These are phyloP conservation scores for Probaryconus sp. DNA, from an alignment of 1,140 invertebrate species.

Conservation along the genomic window DNA sequence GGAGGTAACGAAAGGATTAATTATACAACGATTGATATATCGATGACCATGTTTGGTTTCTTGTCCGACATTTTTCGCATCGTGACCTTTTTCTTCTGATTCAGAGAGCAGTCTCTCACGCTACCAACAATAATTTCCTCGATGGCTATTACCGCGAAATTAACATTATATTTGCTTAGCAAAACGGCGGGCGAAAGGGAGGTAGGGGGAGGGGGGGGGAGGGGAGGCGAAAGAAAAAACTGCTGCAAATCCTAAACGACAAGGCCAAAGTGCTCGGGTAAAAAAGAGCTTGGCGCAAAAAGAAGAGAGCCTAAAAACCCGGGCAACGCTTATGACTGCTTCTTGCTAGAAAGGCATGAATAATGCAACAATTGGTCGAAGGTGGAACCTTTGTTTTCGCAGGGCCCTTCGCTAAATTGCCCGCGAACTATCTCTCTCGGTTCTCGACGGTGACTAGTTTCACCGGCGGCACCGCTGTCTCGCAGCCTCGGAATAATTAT, in stretches of 20 bases:
- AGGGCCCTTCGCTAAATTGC: conserved; percentile 73
- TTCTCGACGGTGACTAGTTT: conserved; percentile 64
- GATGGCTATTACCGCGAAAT: conserved; percentile 27
- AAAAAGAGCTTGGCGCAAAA: conserved; percentile 10
- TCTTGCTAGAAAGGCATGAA: conserved; percentile 75
- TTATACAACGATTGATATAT: conserved; percentile 60
- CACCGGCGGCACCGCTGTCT: conserved; percentile 32
- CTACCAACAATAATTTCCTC: conserved; percentile 1
- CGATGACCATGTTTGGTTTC: conserved; percentile 47
- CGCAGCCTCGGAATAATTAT: conserved; percentile 54
- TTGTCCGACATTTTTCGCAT: conserved; percentile 47
- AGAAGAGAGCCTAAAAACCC: conserved; percentile 18
- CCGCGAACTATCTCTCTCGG: conserved; percentile 61
- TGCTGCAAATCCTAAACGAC: neutral
- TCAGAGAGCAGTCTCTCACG: conserved; percentile 2
- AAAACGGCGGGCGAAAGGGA: neutral
- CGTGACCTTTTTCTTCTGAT: conserved; percentile 54
- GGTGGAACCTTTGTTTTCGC: conserved; percentile 75
- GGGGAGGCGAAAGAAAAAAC: conserved; percentile 11
- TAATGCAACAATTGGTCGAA: conserved; percentile 75
- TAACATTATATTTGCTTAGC: conserved; percentile 34
- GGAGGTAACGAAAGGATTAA: conserved; percentile 58
- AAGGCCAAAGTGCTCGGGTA: conserved; percentile 10
- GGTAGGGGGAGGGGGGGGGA: conserved; percentile 5
- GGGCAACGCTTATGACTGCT: conserved; percentile 64